Evolutionary conservation across 2,888 invertebrate genomes (phyloP).

Genomic region (Hesperia comma): DNA sequence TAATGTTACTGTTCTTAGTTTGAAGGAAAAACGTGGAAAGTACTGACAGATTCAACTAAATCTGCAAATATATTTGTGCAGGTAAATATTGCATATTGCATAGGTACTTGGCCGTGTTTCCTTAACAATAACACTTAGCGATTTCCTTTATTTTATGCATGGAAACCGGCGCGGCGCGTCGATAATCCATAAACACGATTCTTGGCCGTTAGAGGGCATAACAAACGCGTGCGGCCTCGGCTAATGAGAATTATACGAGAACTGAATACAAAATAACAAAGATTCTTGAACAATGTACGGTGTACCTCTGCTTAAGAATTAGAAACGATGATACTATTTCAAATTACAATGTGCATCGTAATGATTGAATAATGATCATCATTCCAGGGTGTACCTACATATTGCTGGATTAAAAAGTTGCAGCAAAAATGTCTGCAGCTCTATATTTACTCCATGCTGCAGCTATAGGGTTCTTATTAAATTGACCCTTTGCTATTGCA

Average conservation of each 20-base stretch:
- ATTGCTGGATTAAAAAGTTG: no score
- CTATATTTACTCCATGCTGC: no score
- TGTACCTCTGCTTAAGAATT: not conserved
- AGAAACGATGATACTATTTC: not conserved
- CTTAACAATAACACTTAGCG: conserved; percentile 25
- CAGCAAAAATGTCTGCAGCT: no score
- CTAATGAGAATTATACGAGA: conserved; percentile 58
- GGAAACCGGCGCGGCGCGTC: conserved; percentile 3
- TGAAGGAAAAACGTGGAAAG: no score
- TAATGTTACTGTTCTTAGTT: no score
- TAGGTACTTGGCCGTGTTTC: conserved; percentile 12
- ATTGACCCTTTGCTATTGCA: no score
- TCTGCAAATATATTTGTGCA: not conserved
- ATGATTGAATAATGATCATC: no score
- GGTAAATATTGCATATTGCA: not conserved
- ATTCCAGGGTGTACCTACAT: no score
- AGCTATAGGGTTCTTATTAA: no score
- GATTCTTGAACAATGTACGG: not conserved
- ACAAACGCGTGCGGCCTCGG: conserved; percentile 63
- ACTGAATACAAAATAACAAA: conserved; percentile 59
- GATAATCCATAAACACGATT: conserved; percentile 30
- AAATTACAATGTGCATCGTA: no score
- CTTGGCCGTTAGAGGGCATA: conserved; percentile 44
- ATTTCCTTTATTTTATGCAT: conserved; percentile 27
- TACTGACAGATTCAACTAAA: no score